Conservation (phyloP, 2,113 vertebrate genomes). For the Sebastes schlegelii region DNA sequence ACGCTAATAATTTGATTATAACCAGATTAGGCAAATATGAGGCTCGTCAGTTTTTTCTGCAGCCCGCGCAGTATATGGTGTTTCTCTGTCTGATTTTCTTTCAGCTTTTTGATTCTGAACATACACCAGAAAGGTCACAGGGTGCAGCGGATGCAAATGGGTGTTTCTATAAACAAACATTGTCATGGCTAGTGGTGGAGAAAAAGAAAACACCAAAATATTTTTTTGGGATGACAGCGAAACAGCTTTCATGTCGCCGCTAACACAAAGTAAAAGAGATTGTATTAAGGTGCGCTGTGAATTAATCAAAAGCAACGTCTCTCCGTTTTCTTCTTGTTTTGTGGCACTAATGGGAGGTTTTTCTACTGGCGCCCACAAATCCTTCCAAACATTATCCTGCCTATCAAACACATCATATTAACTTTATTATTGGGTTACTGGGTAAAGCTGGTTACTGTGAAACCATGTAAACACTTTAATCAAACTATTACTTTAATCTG, state of each 20-base stretch:
- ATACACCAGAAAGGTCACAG: slow-evolving; percentile 28
- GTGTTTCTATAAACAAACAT: slow-evolving; percentile 26
- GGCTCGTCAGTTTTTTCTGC: not conserved
- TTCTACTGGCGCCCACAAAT: not conserved
- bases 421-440: slow-evolving; percentile 46
- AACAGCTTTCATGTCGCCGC: slow-evolving; percentile 3
- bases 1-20: slow-evolving; percentile 26
- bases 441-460: slow-evolving; percentile 44
- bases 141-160: slow-evolving; percentile 41
- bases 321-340: not conserved
- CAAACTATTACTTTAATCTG: slow-evolving; percentile 58
- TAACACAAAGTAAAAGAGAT: not conserved
- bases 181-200: not conserved
- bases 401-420: slow-evolving; percentile 42
- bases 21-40: slow-evolving; percentile 23
- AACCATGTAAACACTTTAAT: slow-evolving; percentile 59
- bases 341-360: slow-evolving; percentile 7
- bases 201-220: not conserved
- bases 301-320: slow-evolving; percentile 3
- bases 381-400: slow-evolving; percentile 15
- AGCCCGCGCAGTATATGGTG: not conserved
- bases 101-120: slow-evolving; percentile 21
- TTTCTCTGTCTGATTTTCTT: slow-evolving; percentile 22
- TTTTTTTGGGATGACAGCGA: slow-evolving; percentile 14
- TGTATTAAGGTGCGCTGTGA: not conserved